These are phyloP conservation scores for Synanthedon formicaeformis DNA, from an alignment of 2,888 invertebrate genomes.

Conservation along the genomic window DNA sequence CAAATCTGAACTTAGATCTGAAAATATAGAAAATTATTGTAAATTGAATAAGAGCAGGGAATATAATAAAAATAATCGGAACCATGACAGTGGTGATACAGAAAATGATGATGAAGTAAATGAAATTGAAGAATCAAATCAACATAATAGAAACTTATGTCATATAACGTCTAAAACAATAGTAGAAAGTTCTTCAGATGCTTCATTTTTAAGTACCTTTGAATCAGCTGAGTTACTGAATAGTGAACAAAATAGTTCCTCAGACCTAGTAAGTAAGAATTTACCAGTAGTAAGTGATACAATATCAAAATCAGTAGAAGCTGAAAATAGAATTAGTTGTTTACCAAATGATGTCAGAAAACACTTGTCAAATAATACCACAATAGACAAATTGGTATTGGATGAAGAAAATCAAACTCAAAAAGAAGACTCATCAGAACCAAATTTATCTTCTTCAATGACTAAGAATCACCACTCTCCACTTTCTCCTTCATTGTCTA, in stretches of 20 bases:
- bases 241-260: conserved; percentile 21
- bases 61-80: conserved; percentile 33
- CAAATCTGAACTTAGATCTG: conserved; percentile 55
- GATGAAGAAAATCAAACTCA: neutral
- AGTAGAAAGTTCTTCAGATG: conserved; percentile 43
- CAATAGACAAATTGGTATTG: no score
- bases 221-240: conserved; percentile 28
- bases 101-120: conserved; percentile 10
- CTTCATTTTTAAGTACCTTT: conserved; percentile 42
- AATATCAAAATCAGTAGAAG: conserved; percentile 2
- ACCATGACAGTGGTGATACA: conserved; percentile 20
- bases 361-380: neutral
- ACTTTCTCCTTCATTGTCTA: no score
- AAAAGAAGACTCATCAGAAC: no score
- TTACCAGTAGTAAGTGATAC: neutral
- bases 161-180: conserved; percentile 10
- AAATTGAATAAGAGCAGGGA: conserved; percentile 66
- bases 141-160: conserved; percentile 6
- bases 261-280: conserved; percentile 12
- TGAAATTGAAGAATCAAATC: conserved; percentile 15
- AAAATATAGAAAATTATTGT: conserved; percentile 65
- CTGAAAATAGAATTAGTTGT: neutral
- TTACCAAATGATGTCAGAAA: neutral
- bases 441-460: no score
- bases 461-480: no score